Conservation (phyloP, 2,888 invertebrate genomes). For the Cerastoderma edule region DNA sequence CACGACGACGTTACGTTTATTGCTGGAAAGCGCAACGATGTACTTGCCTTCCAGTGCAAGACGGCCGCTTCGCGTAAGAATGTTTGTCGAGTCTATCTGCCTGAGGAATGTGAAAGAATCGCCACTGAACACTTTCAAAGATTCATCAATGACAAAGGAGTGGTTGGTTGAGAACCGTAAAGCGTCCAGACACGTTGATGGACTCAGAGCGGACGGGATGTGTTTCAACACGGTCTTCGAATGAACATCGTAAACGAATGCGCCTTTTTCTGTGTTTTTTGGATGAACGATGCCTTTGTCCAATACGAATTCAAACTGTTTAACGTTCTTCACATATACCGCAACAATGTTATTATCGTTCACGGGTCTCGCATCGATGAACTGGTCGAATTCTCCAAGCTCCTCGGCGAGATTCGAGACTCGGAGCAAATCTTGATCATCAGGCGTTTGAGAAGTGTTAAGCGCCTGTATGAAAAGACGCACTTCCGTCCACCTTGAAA, state of each 20-base stretch:
- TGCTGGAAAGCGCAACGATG: conserved; percentile 68
- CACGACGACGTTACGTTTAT: conserved; percentile 66
- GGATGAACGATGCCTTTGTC: conserved; percentile 66
- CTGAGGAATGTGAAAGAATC: conserved; percentile 33
- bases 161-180: conserved; percentile 63
- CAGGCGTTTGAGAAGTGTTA: conserved; percentile 22
- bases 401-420: conserved; percentile 64
- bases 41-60: conserved; percentile 75
- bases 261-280: conserved; percentile 64
- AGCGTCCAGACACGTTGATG: conserved; percentile 53
- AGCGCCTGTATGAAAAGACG: conserved; percentile 60
- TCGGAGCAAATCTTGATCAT: conserved; percentile 46
- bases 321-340: conserved; percentile 67
- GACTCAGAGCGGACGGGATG: conserved; percentile 60
- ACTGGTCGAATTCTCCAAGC: conserved; percentile 60
- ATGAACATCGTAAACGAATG: conserved; percentile 70
- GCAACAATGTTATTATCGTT: conserved; percentile 64
- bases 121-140: conserved; percentile 61
- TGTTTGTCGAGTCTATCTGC: conserved; percentile 40
- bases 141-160: conserved; percentile 66
- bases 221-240: conserved; percentile 63
- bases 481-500: conserved; percentile 53
- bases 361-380: conserved; percentile 63
- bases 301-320: conserved; percentile 61
- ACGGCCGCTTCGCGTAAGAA: conserved; percentile 49